phyloP scores from a whole-genome alignment of 2,113 vertebrate genomes.

The Chlorodrepanis virens region DNA sequence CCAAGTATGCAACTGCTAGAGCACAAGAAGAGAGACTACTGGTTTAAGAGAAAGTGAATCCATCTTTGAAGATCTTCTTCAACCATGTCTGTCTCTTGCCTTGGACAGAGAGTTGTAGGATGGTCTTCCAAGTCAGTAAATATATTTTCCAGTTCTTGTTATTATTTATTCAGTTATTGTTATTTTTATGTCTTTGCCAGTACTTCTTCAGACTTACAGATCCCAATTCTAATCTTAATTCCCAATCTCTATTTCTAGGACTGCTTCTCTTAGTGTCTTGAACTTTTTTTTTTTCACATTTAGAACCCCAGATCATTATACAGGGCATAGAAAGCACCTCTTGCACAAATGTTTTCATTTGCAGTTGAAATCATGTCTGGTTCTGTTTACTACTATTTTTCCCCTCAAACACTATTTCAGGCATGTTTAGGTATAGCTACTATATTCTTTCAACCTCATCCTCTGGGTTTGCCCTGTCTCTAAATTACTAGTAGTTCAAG shows the following conservation, averaged over 20 bases:
- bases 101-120: background rate
- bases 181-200: background rate
- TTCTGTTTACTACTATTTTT: background rate
- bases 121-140: background rate
- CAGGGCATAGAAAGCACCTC: background rate
- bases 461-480: background rate
- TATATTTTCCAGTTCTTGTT: background rate
- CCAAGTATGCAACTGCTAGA: background rate
- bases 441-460: background rate
- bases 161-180: background rate
- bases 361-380: background rate
- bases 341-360: background rate
- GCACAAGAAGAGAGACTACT: background rate
- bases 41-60: background rate
- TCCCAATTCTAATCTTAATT: background rate
- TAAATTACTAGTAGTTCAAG: background rate
- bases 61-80: background rate
- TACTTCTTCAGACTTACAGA: background rate
- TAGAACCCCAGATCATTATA: background rate
- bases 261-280: background rate
- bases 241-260: background rate
- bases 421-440: background rate
- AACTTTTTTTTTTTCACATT: background rate
- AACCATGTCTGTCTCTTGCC: background rate
- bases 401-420: background rate